phyloP scores from a whole-genome alignment of 2,888 invertebrate genomes.

The Cactoblastis cactorum region DNA sequence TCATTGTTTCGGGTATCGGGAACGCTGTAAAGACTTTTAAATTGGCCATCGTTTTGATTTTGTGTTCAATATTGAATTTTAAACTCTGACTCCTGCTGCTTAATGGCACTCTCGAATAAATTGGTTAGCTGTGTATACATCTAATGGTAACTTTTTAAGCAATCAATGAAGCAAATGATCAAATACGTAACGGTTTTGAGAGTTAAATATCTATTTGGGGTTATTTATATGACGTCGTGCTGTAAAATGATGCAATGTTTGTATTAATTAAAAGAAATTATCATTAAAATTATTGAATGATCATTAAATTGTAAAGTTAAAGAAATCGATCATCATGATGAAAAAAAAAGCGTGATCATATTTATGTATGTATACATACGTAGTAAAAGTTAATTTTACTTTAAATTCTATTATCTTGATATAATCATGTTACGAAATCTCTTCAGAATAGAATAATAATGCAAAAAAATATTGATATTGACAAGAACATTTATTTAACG shows the following conservation, averaged over 20 bases:
- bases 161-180: slow-evolving; percentile 51
- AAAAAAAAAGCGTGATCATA: too few species aligned
- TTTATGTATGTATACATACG: too few species aligned
- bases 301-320: not conserved
- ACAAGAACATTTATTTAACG: too few species aligned
- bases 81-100: slow-evolving; percentile 53
- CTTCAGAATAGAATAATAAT: too few species aligned
- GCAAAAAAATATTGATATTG: too few species aligned
- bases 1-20: slow-evolving; percentile 48
- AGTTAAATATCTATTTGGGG: slow-evolving; percentile 40
- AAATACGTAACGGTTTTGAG: slow-evolving; percentile 37
- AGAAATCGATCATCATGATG: too few species aligned
- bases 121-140: slow-evolving; percentile 35
- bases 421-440: too few species aligned
- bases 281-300: not conserved
- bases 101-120: slow-evolving; percentile 41
- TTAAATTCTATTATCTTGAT: too few species aligned
- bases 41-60: slow-evolving; percentile 44
- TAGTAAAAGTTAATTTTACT: too few species aligned
- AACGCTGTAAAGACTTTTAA: slow-evolving; percentile 46
- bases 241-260: slow-evolving; percentile 5
- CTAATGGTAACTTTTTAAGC: slow-evolving; percentile 50
- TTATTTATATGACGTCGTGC: slow-evolving; percentile 35
- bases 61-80: slow-evolving; percentile 49
- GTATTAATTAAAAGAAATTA: not conserved